Base-by-base conservation (phyloP, 2,797 vertebrate genomes). In the Setipinna tenuifilis region DNA sequence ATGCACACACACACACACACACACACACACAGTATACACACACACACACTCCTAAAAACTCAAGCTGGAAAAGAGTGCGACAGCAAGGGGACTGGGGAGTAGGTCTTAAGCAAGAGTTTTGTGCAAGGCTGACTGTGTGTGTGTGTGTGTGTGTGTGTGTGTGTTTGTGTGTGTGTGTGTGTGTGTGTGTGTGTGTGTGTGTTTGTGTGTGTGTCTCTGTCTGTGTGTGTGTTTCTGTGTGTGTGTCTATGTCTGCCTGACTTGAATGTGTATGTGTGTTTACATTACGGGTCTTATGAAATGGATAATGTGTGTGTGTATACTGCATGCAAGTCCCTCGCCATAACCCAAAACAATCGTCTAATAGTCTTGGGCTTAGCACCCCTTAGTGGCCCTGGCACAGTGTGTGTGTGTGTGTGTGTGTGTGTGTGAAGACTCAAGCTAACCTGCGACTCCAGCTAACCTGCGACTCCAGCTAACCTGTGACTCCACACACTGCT, bases 171-270 rank as follows among this genome's bases (percentile, higher is more conserved):
- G 23, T 25, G n/a, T 65, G 61, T 65, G 61, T 65, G 61, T 65
- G 61, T 62, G 61, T 62, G 61, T 62, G 61, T 62, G 58, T 59
- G 17, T 59, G n/a, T n/a, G n/a, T n/a, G n/a, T n/a, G n/a, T n/a
- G n/a, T n/a, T n/a, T n/a, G 46, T 48, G 46, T 48, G 46, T 48
- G 46, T 10, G 10, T 48, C n/a, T n/a, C n/a, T n/a, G n/a, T 4
- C 46, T 48, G 10, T 48, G 46, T 4, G 46, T 48, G 46, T 48
- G 10, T 48, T 48, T 48, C 59, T 21, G 21, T 21, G 2, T n/a
- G 23, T 65, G 61, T 65, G 61, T 65, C 4, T 48, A 14, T 14
- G 35, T 41, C 5, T 41, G 35, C 35, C 35, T 41, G 35, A 41
- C 35, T 41, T 68, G 23, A 1, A 2, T 23, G 23, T 25, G n/a